A percentile compares a stretch with the other conserved stretches of the same genome.
These are phyloP conservation scores for Hydrolagus affinis DNA, from an alignment of 2,113 vertebrate species.

Conservation along the genomic window DNA sequence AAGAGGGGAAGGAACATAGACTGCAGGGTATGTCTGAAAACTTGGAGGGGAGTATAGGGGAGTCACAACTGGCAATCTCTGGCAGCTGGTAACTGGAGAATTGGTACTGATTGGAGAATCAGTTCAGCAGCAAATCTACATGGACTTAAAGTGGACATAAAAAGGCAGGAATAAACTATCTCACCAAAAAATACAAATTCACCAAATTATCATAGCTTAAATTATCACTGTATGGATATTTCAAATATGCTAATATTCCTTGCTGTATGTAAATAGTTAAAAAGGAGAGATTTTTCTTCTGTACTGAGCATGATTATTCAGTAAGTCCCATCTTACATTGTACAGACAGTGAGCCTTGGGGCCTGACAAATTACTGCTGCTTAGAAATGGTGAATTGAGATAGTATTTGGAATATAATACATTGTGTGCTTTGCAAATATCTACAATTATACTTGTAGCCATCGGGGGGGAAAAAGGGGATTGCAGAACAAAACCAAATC, in stretches of 20 bases:
- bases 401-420: background rate
- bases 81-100: too few species aligned
- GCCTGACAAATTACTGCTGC: background rate
- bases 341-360: background rate
- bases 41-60: too few species aligned
- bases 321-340: background rate
- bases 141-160: too few species aligned
- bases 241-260: background rate
- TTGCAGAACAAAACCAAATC: background rate
- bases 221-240: too few species aligned
- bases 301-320: background rate
- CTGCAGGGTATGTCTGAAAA: too few species aligned
- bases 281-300: background rate
- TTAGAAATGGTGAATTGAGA: conserved; percentile 13
- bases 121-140: too few species aligned
- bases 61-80: too few species aligned
- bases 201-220: background rate
- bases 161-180: too few species aligned
- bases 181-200: too few species aligned
- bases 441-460: background rate
- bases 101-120: too few species aligned
- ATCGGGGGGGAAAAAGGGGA: background rate
- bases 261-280: background rate
- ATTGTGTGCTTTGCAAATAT: background rate
- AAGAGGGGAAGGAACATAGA: too few species aligned